Evolutionary conservation across 2,888 invertebrate genomes (phyloP).

Genomic region (Rugalucina vietnamica): DNA sequence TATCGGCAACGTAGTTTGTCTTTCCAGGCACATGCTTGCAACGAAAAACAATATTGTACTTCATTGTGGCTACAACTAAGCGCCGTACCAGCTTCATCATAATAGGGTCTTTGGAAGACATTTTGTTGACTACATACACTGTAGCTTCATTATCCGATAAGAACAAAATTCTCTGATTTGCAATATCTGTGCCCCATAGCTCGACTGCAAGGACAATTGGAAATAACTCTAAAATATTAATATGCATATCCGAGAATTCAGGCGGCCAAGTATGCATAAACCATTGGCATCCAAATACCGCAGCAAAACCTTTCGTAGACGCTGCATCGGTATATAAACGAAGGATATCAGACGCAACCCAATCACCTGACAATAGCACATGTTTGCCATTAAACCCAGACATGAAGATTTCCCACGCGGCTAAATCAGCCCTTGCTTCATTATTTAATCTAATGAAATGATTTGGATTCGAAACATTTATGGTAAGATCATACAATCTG

Average conservation of each 20-base stretch:
- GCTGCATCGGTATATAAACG: background rate
- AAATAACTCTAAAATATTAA: constrained; percentile 26
- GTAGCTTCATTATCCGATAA: constrained; percentile 45
- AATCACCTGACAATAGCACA: constrained; percentile 24
- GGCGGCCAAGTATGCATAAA: constrained; percentile 8
- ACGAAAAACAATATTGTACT: constrained; percentile 39
- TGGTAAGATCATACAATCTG: constrained; percentile 36
- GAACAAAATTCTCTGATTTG: constrained; percentile 5
- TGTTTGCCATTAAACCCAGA: constrained; percentile 40
- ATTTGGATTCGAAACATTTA: constrained; percentile 11
- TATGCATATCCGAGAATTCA: background rate
- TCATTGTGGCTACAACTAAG: constrained; percentile 25
- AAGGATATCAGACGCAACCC: background rate
- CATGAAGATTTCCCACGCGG: constrained; percentile 39
- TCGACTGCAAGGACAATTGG: constrained; percentile 25
- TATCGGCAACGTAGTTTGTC: constrained; percentile 10
- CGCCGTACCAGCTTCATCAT: constrained; percentile 34
- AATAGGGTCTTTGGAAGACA: constrained; percentile 11
- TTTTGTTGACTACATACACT: no score
- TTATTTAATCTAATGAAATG: constrained; percentile 32
- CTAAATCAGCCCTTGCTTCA: constrained; percentile 24
- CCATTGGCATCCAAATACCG: constrained; percentile 21
- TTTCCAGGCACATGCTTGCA: constrained; percentile 22
- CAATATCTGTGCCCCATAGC: background rate
- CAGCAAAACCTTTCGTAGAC: constrained; percentile 25